These are phyloP conservation scores for Drosophila sp. DNA, from an alignment of 1,140 invertebrate species.

Conservation along the genomic window DNA sequence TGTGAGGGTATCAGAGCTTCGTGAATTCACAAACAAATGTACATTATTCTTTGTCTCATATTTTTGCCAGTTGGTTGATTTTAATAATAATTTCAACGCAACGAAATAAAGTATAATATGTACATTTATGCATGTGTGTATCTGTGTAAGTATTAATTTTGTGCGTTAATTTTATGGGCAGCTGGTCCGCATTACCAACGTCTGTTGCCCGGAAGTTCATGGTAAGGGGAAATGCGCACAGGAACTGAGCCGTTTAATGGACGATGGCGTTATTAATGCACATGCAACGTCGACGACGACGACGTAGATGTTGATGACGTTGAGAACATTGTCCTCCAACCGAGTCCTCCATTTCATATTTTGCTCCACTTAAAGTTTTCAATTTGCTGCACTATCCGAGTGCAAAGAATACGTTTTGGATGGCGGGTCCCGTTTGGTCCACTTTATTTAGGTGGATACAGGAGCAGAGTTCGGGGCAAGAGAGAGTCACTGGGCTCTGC, in stretches of 20 bases:
- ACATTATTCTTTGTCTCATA: slow-evolving; percentile 5
- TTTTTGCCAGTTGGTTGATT: slow-evolving; percentile 45
- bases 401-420: slow-evolving; percentile 21
- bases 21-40: not conserved
- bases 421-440: slow-evolving; percentile 49
- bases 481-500: slow-evolving; percentile 10
- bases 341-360: slow-evolving; percentile 61
- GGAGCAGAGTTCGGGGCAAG: not conserved
- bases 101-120: slow-evolving; percentile 26
- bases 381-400: slow-evolving; percentile 56
- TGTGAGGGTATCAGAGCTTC: not conserved
- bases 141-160: slow-evolving; percentile 55
- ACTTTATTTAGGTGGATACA: slow-evolving; percentile 59
- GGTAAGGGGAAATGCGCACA: slow-evolving; percentile 19
- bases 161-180: slow-evolving; percentile 70
- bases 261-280: slow-evolving; percentile 70
- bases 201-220: slow-evolving; percentile 29
- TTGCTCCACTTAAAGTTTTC: slow-evolving; percentile 70
- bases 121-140: not conserved
- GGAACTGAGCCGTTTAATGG: slow-evolving; percentile 68
- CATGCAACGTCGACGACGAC: slow-evolving; percentile 40
- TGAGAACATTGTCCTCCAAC: slow-evolving; percentile 37
- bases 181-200: slow-evolving; percentile 50
- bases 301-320: slow-evolving; percentile 28
- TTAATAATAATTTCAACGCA: slow-evolving; percentile 53